Conservation (phyloP, 2,888 invertebrate species). For the Ennomos quercinarius region DNA sequence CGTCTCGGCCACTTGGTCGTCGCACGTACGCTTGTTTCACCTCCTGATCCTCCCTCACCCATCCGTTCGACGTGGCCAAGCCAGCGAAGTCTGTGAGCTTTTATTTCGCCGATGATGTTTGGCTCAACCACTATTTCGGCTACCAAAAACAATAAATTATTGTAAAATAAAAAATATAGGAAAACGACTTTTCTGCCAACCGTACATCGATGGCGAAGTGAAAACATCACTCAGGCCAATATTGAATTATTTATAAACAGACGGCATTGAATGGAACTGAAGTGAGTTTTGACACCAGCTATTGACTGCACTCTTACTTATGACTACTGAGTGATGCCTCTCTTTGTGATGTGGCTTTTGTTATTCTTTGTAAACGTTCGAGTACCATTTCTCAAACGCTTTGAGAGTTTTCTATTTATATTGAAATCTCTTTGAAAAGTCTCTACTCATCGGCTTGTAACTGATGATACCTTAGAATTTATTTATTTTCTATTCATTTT, state of each 20-base stretch:
- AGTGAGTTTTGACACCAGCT: conserved; percentile 74
- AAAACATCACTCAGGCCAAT: conserved; percentile 62
- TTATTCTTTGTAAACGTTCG: conserved; percentile 47
- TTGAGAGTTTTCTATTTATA: conserved; percentile 24
- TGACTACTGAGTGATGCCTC: conserved; percentile 77
- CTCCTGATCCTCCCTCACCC: no score
- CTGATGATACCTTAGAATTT: background rate
- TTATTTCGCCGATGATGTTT: no score
- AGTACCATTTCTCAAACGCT: conserved; percentile 49
- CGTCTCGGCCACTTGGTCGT: no score
- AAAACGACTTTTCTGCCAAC: conserved; percentile 39
- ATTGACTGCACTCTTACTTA: conserved; percentile 78
- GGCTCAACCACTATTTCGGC: no score
- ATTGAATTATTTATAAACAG: conserved; percentile 81
- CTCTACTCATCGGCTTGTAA: conserved; percentile 12
- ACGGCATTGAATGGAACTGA: conserved; percentile 69
- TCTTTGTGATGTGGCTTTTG: conserved; percentile 64
- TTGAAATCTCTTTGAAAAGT: conserved; percentile 20
- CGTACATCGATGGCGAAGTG: conserved; percentile 46
- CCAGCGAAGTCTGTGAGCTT: no score
- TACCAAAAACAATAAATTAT: no score
- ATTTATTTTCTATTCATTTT: no score
- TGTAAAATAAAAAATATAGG: no score
- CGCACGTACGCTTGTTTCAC: no score
- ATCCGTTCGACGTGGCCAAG: no score